phyloP scores from a whole-genome alignment of 2,113 vertebrate genomes.

The Poecilia latipinna region DNA sequence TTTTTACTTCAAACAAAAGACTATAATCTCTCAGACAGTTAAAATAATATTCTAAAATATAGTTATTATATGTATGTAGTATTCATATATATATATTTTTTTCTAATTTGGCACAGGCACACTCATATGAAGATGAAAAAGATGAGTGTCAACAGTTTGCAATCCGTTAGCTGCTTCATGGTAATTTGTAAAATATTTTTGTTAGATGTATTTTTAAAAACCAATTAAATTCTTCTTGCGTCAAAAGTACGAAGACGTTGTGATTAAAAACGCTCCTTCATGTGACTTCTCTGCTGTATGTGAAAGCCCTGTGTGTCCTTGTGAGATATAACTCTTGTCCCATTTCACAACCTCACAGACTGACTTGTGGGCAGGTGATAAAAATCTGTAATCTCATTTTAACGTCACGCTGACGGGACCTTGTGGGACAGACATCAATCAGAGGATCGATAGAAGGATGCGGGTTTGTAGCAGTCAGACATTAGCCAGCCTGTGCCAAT shows the following conservation, averaged over 20 bases:
- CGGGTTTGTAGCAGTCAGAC: slow-evolving; percentile 54
- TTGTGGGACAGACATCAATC: slow-evolving; percentile 72
- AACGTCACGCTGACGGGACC: slow-evolving; percentile 67
- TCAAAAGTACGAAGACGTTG: not conserved
- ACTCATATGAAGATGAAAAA: not conserved
- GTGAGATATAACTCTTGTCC: slow-evolving; percentile 66
- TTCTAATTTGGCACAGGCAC: not conserved
- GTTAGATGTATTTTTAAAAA: not conserved
- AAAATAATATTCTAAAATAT: not conserved
- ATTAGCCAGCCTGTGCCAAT: slow-evolving; percentile 47
- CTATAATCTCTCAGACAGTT: not conserved
- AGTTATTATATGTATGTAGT: not conserved
- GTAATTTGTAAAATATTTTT: not conserved
- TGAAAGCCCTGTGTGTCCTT: slow-evolving; percentile 53
- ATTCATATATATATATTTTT: not conserved
- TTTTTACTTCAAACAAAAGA: not conserved
- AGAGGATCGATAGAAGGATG: slow-evolving; percentile 68
- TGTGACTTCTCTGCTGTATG: slow-evolving; percentile 18
- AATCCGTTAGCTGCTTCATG: not conserved
- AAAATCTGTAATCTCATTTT: slow-evolving; percentile 79
- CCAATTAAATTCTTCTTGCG: not conserved
- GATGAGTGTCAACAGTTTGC: not conserved
- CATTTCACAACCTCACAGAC: slow-evolving; percentile 49
- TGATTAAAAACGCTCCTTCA: not conserved
- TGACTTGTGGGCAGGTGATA: slow-evolving; percentile 68